Evolutionary conservation across 2,888 invertebrate species (phyloP).

Genomic region (Polydrusus pterygomalis): DNA sequence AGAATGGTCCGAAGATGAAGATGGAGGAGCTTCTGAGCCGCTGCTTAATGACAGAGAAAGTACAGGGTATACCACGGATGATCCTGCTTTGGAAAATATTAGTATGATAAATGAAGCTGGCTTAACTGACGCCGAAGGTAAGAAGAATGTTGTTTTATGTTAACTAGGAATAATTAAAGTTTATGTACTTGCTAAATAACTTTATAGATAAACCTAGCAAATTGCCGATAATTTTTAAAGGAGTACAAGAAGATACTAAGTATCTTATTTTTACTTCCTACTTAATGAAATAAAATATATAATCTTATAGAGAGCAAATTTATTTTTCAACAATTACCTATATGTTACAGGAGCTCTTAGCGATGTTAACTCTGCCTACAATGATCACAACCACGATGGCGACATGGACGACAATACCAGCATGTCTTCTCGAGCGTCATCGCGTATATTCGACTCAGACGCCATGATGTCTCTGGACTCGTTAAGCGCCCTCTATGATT

Average conservation of each 20-base stretch:
- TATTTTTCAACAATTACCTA: too few species aligned
- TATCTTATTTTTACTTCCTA: too few species aligned
- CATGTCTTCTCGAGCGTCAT: slow-evolving; percentile 89
- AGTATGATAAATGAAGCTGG: slow-evolving; percentile 91
- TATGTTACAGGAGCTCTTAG: slow-evolving; percentile 80
- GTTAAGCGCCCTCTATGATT: slow-evolving; percentile 88
- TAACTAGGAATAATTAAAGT: too few species aligned
- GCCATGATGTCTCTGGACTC: slow-evolving; percentile 86
- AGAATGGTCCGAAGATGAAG: slow-evolving; percentile 86
- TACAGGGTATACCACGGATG: slow-evolving; percentile 91
- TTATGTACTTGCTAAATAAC: too few species aligned
- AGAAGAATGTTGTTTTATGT: too few species aligned
- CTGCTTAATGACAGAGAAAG: slow-evolving; percentile 77
- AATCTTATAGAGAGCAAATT: too few species aligned
- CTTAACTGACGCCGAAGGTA: slow-evolving; percentile 89
- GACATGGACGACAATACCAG: slow-evolving; percentile 82
- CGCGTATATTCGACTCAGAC: slow-evolving; percentile 86
- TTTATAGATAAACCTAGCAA: too few species aligned
- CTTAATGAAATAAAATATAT: too few species aligned
- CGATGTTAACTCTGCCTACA: slow-evolving; percentile 89
- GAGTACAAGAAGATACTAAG: too few species aligned
- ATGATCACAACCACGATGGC: slow-evolving; percentile 75
- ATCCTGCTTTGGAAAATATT: slow-evolving; percentile 89
- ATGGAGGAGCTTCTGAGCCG: slow-evolving; percentile 79
- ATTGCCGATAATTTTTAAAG: too few species aligned